Percentiles rank a stretch among this genome's conserved stretches.
phyloP scores from a whole-genome alignment of 2,797 vertebrate genomes.

The Potorous gilbertii region DNA sequence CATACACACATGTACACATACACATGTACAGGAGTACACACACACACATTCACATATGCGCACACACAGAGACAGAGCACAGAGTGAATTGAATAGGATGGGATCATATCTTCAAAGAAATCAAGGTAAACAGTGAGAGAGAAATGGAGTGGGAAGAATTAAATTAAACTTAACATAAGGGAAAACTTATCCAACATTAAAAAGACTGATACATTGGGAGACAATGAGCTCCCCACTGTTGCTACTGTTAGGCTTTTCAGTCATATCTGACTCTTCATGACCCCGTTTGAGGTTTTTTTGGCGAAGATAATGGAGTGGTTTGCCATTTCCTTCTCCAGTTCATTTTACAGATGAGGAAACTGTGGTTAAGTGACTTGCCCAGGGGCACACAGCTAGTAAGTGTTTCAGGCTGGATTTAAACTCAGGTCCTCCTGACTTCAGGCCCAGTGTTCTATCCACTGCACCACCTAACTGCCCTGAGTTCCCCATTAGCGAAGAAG shows the following conservation, averaged over 20 bases:
- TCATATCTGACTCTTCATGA: neutral
- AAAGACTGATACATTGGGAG: neutral
- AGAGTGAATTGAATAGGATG: too few species aligned
- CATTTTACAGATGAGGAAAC: too few species aligned
- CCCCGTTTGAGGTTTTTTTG: too few species aligned
- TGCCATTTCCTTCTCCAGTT: too few species aligned
- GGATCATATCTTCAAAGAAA: too few species aligned
- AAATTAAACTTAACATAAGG: neutral
- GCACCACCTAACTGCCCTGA: neutral
- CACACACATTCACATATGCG: too few species aligned
- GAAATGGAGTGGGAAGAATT: too few species aligned
- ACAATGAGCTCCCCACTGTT: neutral
- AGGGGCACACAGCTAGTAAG: neutral
- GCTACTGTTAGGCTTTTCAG: neutral
- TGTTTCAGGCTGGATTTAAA: neutral
- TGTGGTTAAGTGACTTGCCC: neutral
- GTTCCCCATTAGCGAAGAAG: neutral
- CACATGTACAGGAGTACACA: too few species aligned
- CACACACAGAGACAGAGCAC: too few species aligned
- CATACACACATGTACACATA: too few species aligned
- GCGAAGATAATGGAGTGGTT: too few species aligned
- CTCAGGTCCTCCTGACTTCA: neutral
- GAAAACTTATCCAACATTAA: neutral
- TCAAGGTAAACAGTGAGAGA: too few species aligned
- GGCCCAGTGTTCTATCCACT: neutral